Percentiles rank a stretch among this genome's conserved stretches.
phyloP scores from a whole-genome alignment of 2,888 invertebrate species.

The Sarcophaga subvicina region DNA sequence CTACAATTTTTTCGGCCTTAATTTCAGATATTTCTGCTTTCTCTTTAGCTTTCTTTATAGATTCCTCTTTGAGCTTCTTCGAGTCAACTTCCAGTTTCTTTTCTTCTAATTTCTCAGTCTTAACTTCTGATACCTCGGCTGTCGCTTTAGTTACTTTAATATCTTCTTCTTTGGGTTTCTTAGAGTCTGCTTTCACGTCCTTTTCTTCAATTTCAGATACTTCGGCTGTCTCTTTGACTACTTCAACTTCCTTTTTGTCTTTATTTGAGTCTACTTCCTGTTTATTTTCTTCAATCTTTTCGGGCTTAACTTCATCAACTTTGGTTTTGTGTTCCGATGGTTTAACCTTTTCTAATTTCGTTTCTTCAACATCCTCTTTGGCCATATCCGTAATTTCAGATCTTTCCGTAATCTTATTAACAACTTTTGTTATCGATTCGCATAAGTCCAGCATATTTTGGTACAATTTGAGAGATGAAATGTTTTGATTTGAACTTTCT shows the following conservation, averaged over 20 bases:
- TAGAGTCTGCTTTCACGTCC: too few species aligned
- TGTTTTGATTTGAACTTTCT: slow-evolving; percentile 45
- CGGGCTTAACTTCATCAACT: too few species aligned
- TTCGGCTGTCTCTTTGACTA: too few species aligned
- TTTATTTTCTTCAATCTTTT: too few species aligned
- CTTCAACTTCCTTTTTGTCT: too few species aligned
- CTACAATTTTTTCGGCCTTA: slow-evolving; percentile 34
- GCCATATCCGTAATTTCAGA: neutral
- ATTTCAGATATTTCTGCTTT: slow-evolving; percentile 6
- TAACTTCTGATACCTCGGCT: slow-evolving; percentile 12
- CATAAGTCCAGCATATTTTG: slow-evolving; percentile 48
- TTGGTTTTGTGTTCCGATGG: too few species aligned
- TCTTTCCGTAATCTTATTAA: neutral
- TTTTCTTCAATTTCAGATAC: too few species aligned
- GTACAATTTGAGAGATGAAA: slow-evolving; percentile 49
- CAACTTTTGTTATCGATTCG: slow-evolving; percentile 19
- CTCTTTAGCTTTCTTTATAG: slow-evolving; percentile 1
- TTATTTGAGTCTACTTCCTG: too few species aligned
- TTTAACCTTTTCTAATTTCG: neutral
- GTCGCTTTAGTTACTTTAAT: neutral
- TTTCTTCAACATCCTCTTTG: neutral
- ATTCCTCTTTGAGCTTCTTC: slow-evolving; percentile 12
- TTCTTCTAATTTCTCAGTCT: slow-evolving; percentile 33
- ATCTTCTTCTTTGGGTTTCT: neutral
- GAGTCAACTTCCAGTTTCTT: slow-evolving; percentile 8